Base-by-base conservation (phyloP, 2,797 vertebrate genomes). In the Mallotus villosus region DNA sequence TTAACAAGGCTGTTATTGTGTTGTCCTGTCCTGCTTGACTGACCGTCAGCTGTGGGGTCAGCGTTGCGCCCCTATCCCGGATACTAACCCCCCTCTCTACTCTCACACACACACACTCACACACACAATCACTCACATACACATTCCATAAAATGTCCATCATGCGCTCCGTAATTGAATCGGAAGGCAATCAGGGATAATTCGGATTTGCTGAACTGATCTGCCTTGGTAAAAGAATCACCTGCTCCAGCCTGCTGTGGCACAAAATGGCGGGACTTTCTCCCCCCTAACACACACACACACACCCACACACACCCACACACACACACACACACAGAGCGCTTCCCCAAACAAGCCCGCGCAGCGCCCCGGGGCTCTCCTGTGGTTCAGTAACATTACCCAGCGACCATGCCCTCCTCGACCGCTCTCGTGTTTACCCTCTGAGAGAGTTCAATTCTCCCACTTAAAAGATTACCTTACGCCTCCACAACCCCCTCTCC, bases 381-480 rank as follows among this genome's bases (percentile, higher is more conserved):
- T 89, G 90, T 89, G 72, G 79, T 87, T 84, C 79, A 89, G 81
- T 88, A 93, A 94, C 90, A 82, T 86, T 92, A 89, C 83, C 91
- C 86, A 92, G 91, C 89, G 91, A 92, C 87, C 92, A 92, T 91
- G 87, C 86, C 84, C 81, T 34, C 90, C 91, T 91, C 90, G 92
- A 89, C 84, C 82, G 84, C 83, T 86, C 81, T 76, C 79, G 74
- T 94, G 85, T 94, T 95, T 94, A 93, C 81, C 94, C 89, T 90
- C 85, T 87, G 83, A 90, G 87, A 87, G 87, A 85, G 91, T 91
- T 93, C 89, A 91, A 92, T 87, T 81, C 89, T 85, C 83, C 86
- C 84, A 84, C 83, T 91, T 92, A 92, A 91, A 91, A 89, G 86
- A 91, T 94, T 92, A 90, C 79, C 78, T 91, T 91, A 84, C 88